A percentile compares a stretch with the other conserved stretches of the same genome.
Evolutionary conservation across 2,113 vertebrate genomes (phyloP).

Genomic region (Martes martes): DNA sequence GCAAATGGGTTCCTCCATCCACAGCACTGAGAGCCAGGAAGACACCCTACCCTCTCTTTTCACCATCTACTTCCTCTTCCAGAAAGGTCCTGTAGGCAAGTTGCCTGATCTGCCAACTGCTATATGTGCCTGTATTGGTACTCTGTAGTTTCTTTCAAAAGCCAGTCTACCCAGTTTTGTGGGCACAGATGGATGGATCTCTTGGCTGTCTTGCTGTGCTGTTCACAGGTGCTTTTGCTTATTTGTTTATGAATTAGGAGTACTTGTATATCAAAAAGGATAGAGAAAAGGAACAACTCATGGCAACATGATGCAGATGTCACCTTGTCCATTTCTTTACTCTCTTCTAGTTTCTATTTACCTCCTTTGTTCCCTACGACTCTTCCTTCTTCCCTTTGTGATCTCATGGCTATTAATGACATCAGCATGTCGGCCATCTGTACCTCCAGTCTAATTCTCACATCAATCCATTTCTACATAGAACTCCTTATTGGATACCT

Average conservation of each 20-base stretch:
- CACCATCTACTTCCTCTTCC: background rate
- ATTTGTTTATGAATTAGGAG: background rate
- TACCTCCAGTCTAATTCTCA: background rate
- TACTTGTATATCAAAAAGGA: background rate
- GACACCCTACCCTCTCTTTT: background rate
- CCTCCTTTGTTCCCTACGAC: too few species aligned
- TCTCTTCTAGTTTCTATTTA: background rate
- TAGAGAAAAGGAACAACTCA: background rate
- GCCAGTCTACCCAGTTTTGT: background rate
- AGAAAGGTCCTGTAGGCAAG: background rate
- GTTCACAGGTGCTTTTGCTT: background rate
- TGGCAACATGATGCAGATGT: background rate
- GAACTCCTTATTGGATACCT: background rate
- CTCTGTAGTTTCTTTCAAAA: background rate
- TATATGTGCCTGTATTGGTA: background rate
- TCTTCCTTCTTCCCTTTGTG: background rate
- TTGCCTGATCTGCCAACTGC: background rate
- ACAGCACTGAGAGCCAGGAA: background rate
- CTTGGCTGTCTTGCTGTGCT: background rate
- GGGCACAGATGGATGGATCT: background rate
- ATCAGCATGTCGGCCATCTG: background rate
- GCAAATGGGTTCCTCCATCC: background rate
- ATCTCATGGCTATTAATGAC: background rate
- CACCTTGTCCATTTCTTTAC: background rate
- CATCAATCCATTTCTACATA: background rate